Conservation (phyloP, 2,113 vertebrate species). For the Bufo gargarizans region DNA sequence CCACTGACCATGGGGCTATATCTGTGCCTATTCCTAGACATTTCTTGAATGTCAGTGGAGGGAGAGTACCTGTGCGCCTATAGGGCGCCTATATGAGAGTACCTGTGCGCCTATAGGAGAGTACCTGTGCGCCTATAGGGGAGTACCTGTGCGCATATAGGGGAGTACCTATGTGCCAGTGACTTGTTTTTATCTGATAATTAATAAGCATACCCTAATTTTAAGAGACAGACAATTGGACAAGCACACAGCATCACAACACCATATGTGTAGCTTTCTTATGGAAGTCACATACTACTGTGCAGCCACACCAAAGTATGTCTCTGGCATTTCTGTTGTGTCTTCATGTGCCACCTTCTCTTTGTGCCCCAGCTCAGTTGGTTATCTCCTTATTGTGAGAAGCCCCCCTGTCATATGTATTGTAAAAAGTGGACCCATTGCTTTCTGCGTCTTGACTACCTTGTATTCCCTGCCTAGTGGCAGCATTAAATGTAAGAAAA, state of each 20-base stretch:
- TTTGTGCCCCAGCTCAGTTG: not conserved
- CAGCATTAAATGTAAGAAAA: not conserved
- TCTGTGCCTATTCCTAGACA: not conserved
- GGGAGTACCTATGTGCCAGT: too few species aligned
- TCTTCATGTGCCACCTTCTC: not conserved
- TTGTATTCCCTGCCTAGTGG: not conserved
- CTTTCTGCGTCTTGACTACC: not conserved
- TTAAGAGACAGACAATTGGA: conserved; percentile 21
- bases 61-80: not conserved
- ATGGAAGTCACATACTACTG: not conserved
- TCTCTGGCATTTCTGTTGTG: too few species aligned
- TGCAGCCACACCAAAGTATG: not conserved
- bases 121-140: too few species aligned
- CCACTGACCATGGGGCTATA: not conserved
- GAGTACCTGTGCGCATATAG: too few species aligned
- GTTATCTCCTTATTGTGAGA: not conserved
- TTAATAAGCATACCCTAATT: conserved; percentile 22
- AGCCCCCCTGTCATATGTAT: not conserved
- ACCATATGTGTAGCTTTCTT: not conserved
- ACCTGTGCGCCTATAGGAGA: too few species aligned
- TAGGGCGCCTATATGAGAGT: too few species aligned
- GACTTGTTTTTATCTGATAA: not conserved
- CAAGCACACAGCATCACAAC: not conserved
- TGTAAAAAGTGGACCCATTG: not conserved
- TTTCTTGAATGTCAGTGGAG: not conserved